Conservation (phyloP, 2,888 invertebrate genomes). For the Rutpela maculata region DNA sequence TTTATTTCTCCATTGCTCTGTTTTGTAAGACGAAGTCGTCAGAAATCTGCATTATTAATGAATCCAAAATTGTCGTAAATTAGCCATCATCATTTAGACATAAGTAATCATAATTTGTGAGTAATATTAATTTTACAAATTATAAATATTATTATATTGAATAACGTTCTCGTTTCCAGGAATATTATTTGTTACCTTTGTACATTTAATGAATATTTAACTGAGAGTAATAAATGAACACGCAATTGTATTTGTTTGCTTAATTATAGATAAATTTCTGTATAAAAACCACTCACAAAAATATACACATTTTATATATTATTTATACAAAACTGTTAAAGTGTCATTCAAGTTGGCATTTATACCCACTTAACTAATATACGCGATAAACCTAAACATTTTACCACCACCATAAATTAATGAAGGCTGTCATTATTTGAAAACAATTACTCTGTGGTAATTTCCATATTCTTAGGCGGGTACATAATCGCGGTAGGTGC, state of each 20-base stretch:
- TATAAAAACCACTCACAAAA: conserved; percentile 11
- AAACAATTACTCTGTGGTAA: conserved; percentile 59
- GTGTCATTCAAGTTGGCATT: conserved; percentile 53
- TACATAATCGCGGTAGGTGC: conserved; percentile 45
- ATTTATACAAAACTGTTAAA: conserved; percentile 50
- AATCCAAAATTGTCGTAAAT: neutral
- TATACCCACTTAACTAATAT: conserved; percentile 50
- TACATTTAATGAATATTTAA: conserved; percentile 27
- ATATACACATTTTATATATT: conserved; percentile 51
- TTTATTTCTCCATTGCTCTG: too few species aligned
- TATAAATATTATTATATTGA: neutral
- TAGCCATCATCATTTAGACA: neutral
- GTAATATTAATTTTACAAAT: conserved; percentile 22
- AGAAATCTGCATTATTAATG: neutral
- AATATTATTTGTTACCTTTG: conserved; percentile 25
- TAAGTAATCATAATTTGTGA: conserved; percentile 2
- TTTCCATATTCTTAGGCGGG: conserved; percentile 62
- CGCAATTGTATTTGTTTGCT: conserved; percentile 21
- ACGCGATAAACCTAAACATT: conserved; percentile 59
- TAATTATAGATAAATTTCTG: conserved; percentile 23
- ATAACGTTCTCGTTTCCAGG: neutral
- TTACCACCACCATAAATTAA: conserved; percentile 62
- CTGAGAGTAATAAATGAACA: conserved; percentile 23
- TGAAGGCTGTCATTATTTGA: conserved; percentile 58
- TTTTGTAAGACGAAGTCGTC: too few species aligned